Base-by-base conservation (phyloP, 2,888 invertebrate genomes). In the Chelonus formosanus region DNA sequence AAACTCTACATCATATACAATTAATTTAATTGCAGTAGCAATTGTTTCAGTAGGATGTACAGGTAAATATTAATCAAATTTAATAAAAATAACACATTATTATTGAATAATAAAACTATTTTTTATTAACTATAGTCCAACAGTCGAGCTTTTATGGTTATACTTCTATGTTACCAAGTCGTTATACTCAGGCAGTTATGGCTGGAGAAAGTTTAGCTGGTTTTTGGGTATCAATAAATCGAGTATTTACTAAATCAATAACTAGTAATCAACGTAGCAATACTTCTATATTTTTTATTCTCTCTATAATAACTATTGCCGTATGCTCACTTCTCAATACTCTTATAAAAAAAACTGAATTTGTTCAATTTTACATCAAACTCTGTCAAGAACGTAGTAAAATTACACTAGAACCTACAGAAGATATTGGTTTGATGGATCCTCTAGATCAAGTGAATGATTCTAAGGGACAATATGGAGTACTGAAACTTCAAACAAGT, bases 61-160 rank as follows among this genome's bases (percentile, higher is more conserved):
- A 84, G 89, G 90, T 90, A 84, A 6, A 40, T 4, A 2, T n/a
- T 1, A 10, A 5, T 54, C n/a, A 54, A 34, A 35, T 7, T 54
- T 1, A 20, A 20, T 20, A 20, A 20, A 20, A 20, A 20, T 20
- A 20, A 20, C 20, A 20, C 20, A 20, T 2, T 20, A 20, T 2
- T 20, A 20, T 20, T 20, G 20, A 20, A 20, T 20, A 20, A 20
- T 20, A 20, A 20, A 20, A 20, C 20, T 20, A 20, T 20, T 20
- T 20, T 20, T 20, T 2, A 20, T 20, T 20, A 20, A 20, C 66
- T 70, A 10, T 78, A 87, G 92, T 96, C 66, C 96, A 96, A 84
- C 96, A 96, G 82, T 95, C 95, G 0, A 96, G 96, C 79, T 96
- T 96, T 85, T 96, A 96, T 81, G 96, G 96, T 3, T 96, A 95